Evolutionary conservation across 2,797 vertebrate species (phyloP).

Genomic region (Setipinna tenuifilis): DNA sequence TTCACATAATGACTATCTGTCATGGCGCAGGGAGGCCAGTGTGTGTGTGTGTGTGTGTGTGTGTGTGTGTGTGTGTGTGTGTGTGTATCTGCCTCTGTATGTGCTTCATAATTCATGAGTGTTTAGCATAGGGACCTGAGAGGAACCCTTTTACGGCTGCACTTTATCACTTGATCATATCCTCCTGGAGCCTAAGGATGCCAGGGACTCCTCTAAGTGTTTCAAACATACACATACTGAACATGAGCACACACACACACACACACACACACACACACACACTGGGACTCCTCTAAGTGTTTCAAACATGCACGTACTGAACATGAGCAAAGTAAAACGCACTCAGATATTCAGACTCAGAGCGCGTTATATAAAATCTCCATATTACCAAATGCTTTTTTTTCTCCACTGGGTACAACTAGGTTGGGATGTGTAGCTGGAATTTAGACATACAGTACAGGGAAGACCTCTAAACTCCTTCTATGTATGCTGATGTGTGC

Average conservation of each 20-base stretch:
- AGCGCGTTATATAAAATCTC: neutral
- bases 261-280: too few species aligned
- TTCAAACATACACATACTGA: neutral
- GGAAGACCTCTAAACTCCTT: too few species aligned
- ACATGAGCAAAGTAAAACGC: neutral
- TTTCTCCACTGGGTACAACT: too few species aligned
- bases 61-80: neutral
- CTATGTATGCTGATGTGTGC: too few species aligned
- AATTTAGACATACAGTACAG: too few species aligned
- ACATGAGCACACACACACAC: too few species aligned
- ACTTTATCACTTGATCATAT: neutral
- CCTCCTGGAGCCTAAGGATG: neutral
- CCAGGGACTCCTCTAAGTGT: neutral
- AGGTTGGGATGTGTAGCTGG: too few species aligned
- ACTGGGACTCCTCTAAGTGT: too few species aligned
- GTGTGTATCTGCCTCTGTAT: neutral
- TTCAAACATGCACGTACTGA: neutral
- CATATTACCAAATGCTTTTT: neutral
- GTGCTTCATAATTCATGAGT: constrained; percentile 14
- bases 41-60: neutral
- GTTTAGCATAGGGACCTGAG: neutral
- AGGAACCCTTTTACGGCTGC: neutral
- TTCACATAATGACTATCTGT: neutral
- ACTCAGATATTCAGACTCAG: neutral
- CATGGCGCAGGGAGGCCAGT: neutral